Evolutionary conservation across 2,797 vertebrate species (phyloP).

Genomic region (Buceros bicornis): DNA sequence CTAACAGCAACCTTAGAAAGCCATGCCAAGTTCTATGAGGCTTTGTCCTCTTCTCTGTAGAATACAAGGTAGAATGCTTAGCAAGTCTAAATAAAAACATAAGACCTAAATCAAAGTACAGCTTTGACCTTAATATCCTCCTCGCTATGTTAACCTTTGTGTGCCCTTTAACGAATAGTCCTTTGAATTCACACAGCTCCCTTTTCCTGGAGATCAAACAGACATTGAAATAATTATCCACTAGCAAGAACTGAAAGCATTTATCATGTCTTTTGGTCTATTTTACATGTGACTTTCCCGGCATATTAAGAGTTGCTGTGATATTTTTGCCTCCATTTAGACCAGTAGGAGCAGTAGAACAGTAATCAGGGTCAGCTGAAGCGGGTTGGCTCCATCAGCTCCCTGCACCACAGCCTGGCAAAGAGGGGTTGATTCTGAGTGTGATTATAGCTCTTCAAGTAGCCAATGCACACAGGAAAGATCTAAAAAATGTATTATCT

Average conservation of each 20-base stretch:
- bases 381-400: background rate
- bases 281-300: conserved; percentile 9
- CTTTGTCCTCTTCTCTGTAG: background rate
- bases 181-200: background rate
- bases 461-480: background rate
- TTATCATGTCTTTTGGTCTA: background rate
- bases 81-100: background rate
- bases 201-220: background rate
- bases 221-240: conserved; percentile 16
- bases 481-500: background rate
- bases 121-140: background rate
- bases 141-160: background rate
- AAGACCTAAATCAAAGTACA: background rate
- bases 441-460: background rate
- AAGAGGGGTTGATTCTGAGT: background rate
- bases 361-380: background rate
- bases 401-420: background rate
- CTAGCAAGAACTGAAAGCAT: conserved; percentile 3
- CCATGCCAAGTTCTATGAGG: background rate
- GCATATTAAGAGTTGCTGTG: background rate
- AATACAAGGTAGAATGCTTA: background rate
- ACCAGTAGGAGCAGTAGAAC: background rate
- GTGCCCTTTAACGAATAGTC: background rate
- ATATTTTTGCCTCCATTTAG: conserved; percentile 17
- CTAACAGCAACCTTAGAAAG: background rate